Evolutionary conservation across 1,140 invertebrate genomes (phyloP), one percentile per base, ranked within the genome.

Genomic region (Stratiolaelaps scimitus): DNA sequence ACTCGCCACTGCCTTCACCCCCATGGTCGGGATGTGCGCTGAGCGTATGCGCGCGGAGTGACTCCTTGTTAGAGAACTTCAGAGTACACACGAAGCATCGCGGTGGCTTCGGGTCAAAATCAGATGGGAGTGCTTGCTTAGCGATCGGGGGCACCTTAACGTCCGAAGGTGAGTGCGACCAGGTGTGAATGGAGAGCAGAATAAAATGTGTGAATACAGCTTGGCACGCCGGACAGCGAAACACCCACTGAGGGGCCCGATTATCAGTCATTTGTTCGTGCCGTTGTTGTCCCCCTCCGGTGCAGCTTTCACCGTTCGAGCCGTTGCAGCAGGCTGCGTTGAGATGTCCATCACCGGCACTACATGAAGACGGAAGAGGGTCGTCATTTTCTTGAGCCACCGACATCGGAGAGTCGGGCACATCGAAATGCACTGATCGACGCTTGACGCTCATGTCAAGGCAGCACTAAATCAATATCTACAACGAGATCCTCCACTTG

Each of bases 341-440:
- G 34, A 40, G 34, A 40, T 40, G 34, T 4, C 5, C 5, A 40
- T 40, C 10, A 10, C 34, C 10, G 5, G 4, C 34, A 40, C 10
- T 40, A 10, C 34, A 40, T 6, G 34, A 40, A n/a, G n/a, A n/a
- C n/a, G n/a, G n/a, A n/a, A n/a, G n/a, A 40, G 34, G 34, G 10
- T 4, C 5, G 10, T 10, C 34, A 40, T 40, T 40, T 10, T 40
- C 5, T 40, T 6, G 10, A 40, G 34, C 34, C n/a, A n/a, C n/a
- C 4, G 53, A 4, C 10, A 34, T 17, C 17, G 53, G 53, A 5
- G 53, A 60, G 13, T 60, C 53, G 15, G 53, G 53, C 6, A 60
- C 53, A 60, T 60, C 53, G 53, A 60, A 60, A 34, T 60, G 53
- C 53, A 60, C 53, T 20, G 53, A 60, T 29, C 53, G 53, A 17